phyloP scores from a whole-genome alignment of 2,888 invertebrate genomes.

The Epinotia demarniana region DNA sequence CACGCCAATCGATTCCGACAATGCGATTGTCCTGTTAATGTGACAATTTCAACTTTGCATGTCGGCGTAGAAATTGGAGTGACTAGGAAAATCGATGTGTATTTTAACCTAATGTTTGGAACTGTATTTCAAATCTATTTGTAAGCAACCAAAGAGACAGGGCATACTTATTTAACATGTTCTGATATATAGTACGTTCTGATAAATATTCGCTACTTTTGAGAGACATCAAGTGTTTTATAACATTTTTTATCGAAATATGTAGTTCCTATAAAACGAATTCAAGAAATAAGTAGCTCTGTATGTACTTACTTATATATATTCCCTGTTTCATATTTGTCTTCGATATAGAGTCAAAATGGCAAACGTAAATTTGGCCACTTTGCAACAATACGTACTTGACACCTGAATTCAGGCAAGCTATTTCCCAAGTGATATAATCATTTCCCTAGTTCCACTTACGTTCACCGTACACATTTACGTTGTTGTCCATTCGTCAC shows the following conservation, averaged over 20 bases:
- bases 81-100: too few relatives aligned
- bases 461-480: constrained; percentile 31
- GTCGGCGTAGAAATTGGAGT: constrained; percentile 8
- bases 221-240: too few relatives aligned
- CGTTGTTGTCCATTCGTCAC: constrained; percentile 73
- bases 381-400: neutral
- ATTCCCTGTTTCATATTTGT: too few relatives aligned
- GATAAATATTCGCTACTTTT: neutral
- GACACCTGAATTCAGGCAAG: neutral
- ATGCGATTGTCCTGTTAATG: constrained; percentile 39
- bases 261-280: too few relatives aligned
- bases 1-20: constrained; percentile 58
- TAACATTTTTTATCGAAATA: too few relatives aligned
- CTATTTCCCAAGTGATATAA: neutral
- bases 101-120: neutral
- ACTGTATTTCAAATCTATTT: neutral
- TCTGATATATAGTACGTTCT: neutral
- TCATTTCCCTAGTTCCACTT: constrained; percentile 21
- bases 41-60: constrained; percentile 32
- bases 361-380: neutral
- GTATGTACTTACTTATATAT: too few relatives aligned
- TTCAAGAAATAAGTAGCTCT: too few relatives aligned
- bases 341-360: neutral
- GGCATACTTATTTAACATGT: neutral
- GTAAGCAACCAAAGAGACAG: neutral